phyloP scores from a whole-genome alignment of 2,888 invertebrate species.

The Choreutis nemorana region DNA sequence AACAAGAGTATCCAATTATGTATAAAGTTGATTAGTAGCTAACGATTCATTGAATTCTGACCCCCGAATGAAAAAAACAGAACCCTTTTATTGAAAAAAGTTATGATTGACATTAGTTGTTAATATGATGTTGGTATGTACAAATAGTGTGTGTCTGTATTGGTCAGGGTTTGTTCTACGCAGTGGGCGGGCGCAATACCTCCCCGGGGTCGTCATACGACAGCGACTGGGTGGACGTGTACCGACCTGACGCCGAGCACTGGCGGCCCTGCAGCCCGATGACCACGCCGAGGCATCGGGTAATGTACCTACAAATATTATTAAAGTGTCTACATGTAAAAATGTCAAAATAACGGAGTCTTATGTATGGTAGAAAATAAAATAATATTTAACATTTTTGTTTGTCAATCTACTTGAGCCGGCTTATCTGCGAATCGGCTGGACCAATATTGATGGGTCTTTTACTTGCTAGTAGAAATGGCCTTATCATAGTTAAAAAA shows the following conservation, averaged over 20 bases:
- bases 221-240: constrained; percentile 87
- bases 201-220: constrained; percentile 87
- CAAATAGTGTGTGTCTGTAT: constrained; percentile 10
- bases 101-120: too few species aligned
- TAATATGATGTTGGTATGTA: too few species aligned
- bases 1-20: too few species aligned
- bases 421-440: too few species aligned
- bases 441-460: too few species aligned
- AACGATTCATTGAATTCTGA: too few species aligned
- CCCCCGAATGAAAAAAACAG: too few species aligned
- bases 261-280: constrained; percentile 90
- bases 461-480: too few species aligned
- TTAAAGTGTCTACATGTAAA: background rate
- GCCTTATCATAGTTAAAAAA: too few species aligned
- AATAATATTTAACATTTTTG: background rate
- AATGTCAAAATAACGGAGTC: background rate
- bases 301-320: constrained; percentile 15
- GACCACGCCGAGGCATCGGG: constrained; percentile 87
- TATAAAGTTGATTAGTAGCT: too few species aligned
- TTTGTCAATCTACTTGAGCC: too few species aligned
- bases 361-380: background rate
- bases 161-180: constrained; percentile 82
- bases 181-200: constrained; percentile 92
- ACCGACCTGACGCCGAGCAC: constrained; percentile 84
- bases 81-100: too few species aligned